These are phyloP conservation scores for Bujurquina vittata DNA, from an alignment of 2,113 vertebrate genomes.

Conservation along the genomic window DNA sequence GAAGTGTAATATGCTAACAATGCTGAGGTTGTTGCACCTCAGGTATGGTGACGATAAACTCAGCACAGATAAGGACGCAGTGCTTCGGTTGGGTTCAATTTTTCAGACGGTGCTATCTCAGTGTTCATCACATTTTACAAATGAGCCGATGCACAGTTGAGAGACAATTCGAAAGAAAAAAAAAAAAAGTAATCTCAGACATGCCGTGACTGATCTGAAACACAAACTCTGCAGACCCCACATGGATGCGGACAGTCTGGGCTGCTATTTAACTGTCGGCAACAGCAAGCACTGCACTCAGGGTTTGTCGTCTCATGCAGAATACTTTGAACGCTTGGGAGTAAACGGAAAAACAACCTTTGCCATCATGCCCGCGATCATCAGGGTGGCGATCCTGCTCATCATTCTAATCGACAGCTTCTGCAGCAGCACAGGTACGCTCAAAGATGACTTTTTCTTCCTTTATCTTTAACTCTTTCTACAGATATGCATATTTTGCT, in stretches of 20 bases:
- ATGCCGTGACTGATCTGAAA: slow-evolving; percentile 6
- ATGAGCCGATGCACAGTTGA: slow-evolving; percentile 19
- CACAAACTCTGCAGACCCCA: not conserved
- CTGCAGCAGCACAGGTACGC: slow-evolving; percentile 53
- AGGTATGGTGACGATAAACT: not conserved
- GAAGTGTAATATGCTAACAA: not conserved
- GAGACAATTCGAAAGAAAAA: not conserved
- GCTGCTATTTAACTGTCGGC: not conserved
- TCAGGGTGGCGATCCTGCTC: slow-evolving; percentile 45
- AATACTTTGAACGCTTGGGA: not conserved
- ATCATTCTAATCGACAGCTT: slow-evolving; percentile 51
- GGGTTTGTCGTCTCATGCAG: not conserved
- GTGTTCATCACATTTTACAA: slow-evolving; percentile 21
- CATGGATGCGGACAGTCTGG: fast-evolving
- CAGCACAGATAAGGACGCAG: not conserved
- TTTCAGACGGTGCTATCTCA: slow-evolving; percentile 6
- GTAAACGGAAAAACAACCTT: not conserved
- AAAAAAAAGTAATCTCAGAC: not conserved
- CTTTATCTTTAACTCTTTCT: not conserved
- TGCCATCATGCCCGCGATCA: slow-evolving; percentile 62
- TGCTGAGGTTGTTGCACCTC: not conserved
- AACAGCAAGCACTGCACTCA: not conserved
- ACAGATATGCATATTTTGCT: not conserved
- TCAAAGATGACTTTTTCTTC: not conserved
- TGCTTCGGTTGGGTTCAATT: not conserved